Evolutionary conservation across 1,140 invertebrate species (phyloP).

Genomic region (Nasonia vitripennis): DNA sequence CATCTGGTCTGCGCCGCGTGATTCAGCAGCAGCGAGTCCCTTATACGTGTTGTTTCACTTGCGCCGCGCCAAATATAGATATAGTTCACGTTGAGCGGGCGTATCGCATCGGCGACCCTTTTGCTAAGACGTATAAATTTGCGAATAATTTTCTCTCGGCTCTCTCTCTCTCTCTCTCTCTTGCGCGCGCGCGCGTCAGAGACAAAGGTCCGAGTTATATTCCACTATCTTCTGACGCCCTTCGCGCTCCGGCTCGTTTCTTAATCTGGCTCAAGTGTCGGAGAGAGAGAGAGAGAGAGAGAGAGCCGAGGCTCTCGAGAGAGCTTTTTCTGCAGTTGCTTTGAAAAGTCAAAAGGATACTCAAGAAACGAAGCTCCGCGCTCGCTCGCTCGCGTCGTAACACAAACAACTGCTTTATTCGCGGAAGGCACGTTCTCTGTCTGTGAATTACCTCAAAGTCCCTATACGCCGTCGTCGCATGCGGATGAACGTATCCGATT

Average conservation of each 20-base stretch:
- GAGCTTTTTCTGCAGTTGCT: not conserved
- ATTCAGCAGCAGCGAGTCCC: too few relatives aligned
- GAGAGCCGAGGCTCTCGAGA: too few relatives aligned
- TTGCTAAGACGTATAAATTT: not conserved
- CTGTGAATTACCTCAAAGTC: not conserved
- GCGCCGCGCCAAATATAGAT: not conserved
- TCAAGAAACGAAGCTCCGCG: not conserved
- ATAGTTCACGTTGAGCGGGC: not conserved
- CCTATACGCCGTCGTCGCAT: not conserved
- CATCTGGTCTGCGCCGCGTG: not conserved
- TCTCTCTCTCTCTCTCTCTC: not conserved
- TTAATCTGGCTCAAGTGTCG: conserved; percentile 22
- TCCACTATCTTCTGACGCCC: conserved; percentile 10
- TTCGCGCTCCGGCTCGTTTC: conserved; percentile 12
- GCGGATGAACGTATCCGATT: not conserved
- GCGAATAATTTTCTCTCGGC: not conserved
- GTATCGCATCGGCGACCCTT: too few relatives aligned
- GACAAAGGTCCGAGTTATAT: conserved; percentile 29
- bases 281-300: not conserved
- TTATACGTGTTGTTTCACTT: not conserved
- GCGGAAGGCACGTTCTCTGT: not conserved
- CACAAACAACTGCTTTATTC: not conserved
- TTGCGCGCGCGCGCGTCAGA: not conserved
- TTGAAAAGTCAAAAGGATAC: conserved; percentile 22
- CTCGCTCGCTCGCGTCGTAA: not conserved